Evolutionary conservation across 1,140 invertebrate species (phyloP).

Genomic region (Euwallacea similis): DNA sequence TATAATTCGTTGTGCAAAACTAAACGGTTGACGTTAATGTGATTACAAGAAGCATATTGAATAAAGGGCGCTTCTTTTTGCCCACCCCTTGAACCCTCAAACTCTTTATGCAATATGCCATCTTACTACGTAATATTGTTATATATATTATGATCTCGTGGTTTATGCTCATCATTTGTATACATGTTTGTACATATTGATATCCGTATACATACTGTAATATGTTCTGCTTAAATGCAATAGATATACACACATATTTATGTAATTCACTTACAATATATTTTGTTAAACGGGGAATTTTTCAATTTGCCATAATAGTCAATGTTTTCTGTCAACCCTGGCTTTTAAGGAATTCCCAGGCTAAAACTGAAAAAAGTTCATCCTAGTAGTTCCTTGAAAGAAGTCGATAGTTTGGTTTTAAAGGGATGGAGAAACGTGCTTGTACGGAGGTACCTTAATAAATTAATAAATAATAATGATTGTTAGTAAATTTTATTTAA

Average conservation of each 20-base stretch:
- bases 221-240: constrained; percentile 30
- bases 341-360: too few species aligned
- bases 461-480: too few species aligned
- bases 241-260: constrained; percentile 34
- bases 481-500: too few species aligned
- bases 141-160: constrained; percentile 38
- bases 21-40: constrained; percentile 30
- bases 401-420: too few species aligned
- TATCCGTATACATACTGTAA: constrained; percentile 29
- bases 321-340: too few species aligned
- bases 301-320: too few species aligned
- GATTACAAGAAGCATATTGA: constrained; percentile 20
- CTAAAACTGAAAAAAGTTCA: too few species aligned
- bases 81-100: not conserved
- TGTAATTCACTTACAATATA: constrained; percentile 22
- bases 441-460: too few species aligned
- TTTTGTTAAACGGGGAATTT: constrained; percentile 11
- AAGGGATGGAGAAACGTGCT: too few species aligned
- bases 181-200: constrained; percentile 39
- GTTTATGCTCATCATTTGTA: constrained; percentile 41
- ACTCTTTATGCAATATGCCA: constrained; percentile 1
- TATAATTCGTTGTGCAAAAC: constrained; percentile 35
- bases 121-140: constrained; percentile 22
- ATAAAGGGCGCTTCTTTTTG: not conserved
- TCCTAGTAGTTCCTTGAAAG: too few species aligned